phyloP scores from a whole-genome alignment of 1,140 invertebrate species.

The Heliconius congener region DNA sequence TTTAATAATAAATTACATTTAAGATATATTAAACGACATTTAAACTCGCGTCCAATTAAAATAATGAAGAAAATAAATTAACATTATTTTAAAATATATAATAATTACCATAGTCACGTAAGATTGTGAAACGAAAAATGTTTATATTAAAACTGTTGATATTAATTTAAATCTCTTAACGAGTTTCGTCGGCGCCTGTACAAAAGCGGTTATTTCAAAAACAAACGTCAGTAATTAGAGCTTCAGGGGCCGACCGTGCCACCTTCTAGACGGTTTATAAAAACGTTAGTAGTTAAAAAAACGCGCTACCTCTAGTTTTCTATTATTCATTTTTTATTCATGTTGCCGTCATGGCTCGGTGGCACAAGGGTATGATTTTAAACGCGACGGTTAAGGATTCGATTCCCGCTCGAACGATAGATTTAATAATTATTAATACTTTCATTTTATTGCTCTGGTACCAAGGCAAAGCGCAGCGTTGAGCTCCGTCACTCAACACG shows the following conservation, averaged over 20 bases:
- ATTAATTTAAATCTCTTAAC: constrained; percentile 41
- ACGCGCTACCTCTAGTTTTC: constrained; percentile 47
- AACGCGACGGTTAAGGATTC: too few species aligned
- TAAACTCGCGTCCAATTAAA: background rate
- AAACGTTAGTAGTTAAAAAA: constrained; percentile 63
- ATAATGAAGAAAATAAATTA: background rate
- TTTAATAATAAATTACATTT: background rate
- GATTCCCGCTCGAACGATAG: too few species aligned
- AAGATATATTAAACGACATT: background rate
- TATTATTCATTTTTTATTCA: constrained; percentile 26
- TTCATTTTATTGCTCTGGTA: too few species aligned
- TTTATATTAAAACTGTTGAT: constrained; percentile 11
- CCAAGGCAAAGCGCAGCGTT: too few species aligned
- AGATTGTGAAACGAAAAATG: background rate
- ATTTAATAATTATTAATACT: too few species aligned
- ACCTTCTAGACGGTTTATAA: constrained; percentile 52
- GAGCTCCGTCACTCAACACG: too few species aligned
- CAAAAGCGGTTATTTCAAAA: constrained; percentile 70
- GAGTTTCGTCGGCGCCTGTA: constrained; percentile 53
- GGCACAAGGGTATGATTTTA: too few species aligned
- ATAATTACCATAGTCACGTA: background rate
- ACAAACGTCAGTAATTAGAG: constrained; percentile 77
- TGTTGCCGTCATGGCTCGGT: background rate
- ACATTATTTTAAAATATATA: background rate
- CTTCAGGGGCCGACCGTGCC: constrained; percentile 54